A percentile compares a stretch with the other conserved stretches of the same genome.
phyloP scores from a whole-genome alignment of 2,888 invertebrate genomes.

The Laothoe populi region DNA sequence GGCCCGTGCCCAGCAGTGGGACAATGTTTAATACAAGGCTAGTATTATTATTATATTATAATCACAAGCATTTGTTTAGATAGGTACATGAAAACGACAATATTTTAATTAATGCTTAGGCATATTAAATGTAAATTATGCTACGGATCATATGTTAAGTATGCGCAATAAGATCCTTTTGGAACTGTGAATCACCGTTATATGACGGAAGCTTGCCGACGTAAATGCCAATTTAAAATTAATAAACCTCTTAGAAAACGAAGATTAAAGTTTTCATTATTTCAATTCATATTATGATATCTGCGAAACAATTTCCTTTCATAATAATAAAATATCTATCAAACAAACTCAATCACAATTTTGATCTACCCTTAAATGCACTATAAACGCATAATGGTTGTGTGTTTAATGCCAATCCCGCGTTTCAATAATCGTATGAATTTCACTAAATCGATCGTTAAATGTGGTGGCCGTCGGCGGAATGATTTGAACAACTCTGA shows the following conservation, averaged over 20 bases:
- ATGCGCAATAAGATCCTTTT: too few species aligned
- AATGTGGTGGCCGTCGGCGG: slow-evolving; percentile 26
- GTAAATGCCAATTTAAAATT: too few species aligned
- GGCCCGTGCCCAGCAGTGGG: too few species aligned
- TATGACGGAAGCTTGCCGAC: not conserved
- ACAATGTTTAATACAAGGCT: too few species aligned
- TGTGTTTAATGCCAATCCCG: slow-evolving; percentile 42
- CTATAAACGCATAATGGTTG: slow-evolving; percentile 43
- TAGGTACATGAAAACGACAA: not conserved
- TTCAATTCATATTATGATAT: too few species aligned
- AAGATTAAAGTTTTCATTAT: too few species aligned
- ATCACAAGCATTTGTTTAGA: too few species aligned
- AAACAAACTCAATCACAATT: slow-evolving; percentile 7
- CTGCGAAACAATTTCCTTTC: too few species aligned
- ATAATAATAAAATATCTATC: not conserved
- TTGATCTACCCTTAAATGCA: slow-evolving; percentile 29
- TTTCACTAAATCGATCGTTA: slow-evolving; percentile 60
- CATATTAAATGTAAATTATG: not conserved
- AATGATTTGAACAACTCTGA: not conserved
- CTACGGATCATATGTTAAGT: too few species aligned
- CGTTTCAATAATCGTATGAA: slow-evolving; percentile 32
- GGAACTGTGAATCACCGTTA: not conserved
- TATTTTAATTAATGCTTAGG: not conserved
- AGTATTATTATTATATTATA: too few species aligned
- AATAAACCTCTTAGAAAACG: too few species aligned